phyloP scores from a whole-genome alignment of 2,113 vertebrate species.

The Corydoras maculifer region DNA sequence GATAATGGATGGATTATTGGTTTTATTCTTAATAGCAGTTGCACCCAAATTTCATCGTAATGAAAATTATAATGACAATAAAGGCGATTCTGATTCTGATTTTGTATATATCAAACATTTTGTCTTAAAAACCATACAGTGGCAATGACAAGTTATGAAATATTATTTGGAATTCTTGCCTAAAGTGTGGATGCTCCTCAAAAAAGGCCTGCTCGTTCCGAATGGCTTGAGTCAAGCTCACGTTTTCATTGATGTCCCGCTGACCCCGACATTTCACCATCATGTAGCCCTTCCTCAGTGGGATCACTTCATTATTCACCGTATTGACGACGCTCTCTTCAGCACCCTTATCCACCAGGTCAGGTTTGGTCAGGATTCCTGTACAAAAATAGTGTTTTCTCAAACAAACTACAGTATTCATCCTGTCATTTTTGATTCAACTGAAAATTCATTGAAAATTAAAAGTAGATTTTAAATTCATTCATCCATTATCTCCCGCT shows the following conservation, averaged over 20 bases:
- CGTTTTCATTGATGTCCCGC: constrained; percentile 44
- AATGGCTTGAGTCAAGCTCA: constrained; percentile 57
- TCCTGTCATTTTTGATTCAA: background rate
- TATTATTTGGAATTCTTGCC: too few relatives aligned
- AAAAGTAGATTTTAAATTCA: background rate
- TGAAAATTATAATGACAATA: too few relatives aligned
- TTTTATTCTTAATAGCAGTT: too few relatives aligned
- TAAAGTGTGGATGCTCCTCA: constrained; percentile 53
- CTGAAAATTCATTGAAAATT: background rate
- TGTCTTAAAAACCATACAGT: background rate
- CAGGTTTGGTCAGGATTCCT: constrained; percentile 76
- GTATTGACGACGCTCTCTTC: constrained; percentile 54
- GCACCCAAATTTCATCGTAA: too few relatives aligned
- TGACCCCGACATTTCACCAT: constrained; percentile 73
- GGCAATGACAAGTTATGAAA: too few relatives aligned
- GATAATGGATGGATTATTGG: too few relatives aligned
- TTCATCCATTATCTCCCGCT: too few relatives aligned
- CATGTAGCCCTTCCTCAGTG: constrained; percentile 74
- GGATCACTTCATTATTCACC: constrained; percentile 53
- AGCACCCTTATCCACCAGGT: constrained; percentile 68
- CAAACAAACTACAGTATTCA: too few relatives aligned
- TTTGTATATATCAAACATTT: too few relatives aligned
- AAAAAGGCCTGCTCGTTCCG: constrained; percentile 66
- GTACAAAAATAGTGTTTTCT: too few relatives aligned
- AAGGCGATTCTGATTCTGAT: too few relatives aligned